phyloP scores from a whole-genome alignment of 2,888 invertebrate species.

The Microctonus aethiopoides region DNA sequence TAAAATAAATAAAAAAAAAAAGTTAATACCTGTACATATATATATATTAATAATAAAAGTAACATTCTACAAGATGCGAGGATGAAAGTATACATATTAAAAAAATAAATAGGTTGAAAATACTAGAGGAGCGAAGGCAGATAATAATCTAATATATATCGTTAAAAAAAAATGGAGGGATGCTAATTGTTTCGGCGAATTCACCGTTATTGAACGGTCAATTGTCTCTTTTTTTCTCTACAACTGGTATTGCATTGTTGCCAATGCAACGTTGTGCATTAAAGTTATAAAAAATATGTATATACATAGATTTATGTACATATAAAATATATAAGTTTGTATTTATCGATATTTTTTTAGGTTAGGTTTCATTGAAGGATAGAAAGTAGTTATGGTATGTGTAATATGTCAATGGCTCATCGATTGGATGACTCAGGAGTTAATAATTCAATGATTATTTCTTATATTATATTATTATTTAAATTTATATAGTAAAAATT shows the following conservation, averaged over 20 bases:
- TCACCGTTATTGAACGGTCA: not conserved
- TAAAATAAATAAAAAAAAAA: slow-evolving; percentile 50
- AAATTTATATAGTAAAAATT: not conserved
- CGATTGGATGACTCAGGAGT: slow-evolving; percentile 12
- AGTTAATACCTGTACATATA: not conserved
- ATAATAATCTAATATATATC: not conserved
- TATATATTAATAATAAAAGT: not conserved
- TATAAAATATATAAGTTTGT: too few relatives aligned
- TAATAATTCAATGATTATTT: not conserved
- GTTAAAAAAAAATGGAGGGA: not conserved
- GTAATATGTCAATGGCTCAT: slow-evolving; percentile 7
- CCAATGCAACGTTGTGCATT: not conserved
- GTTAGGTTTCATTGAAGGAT: not conserved
- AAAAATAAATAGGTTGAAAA: not conserved
- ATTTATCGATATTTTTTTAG: not conserved
- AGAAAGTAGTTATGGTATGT: not conserved
- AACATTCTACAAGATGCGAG: not conserved
- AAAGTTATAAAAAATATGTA: too few relatives aligned
- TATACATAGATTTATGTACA: too few relatives aligned
- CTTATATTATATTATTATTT: not conserved
- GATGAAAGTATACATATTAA: not conserved
- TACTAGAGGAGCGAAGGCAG: not conserved
- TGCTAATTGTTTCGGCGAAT: not conserved
- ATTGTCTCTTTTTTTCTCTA: not conserved
- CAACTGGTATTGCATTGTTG: not conserved